Percentiles rank a stretch among this genome's conserved stretches.
phyloP scores from a whole-genome alignment of 2,888 invertebrate genomes.

The Cantharis flavilabris region DNA sequence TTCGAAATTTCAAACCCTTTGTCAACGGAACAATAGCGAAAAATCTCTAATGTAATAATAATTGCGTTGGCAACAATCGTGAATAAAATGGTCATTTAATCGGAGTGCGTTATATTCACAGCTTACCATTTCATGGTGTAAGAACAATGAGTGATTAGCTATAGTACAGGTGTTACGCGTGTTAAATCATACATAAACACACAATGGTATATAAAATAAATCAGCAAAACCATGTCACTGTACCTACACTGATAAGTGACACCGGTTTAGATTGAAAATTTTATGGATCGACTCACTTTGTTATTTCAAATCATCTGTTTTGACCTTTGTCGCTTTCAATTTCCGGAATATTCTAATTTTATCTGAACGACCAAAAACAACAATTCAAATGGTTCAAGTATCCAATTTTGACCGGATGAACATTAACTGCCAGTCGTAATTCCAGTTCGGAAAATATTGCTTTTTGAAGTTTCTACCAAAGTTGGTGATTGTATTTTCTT shows the following conservation, averaged over 20 bases:
- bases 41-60: not conserved
- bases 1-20: not conserved
- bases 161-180: conserved; percentile 27
- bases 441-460: too few species aligned
- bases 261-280: conserved; percentile 10
- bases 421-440: too few species aligned
- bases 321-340: not conserved
- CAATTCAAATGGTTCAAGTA: too few species aligned
- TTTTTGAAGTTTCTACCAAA: too few species aligned
- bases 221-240: conserved; percentile 13
- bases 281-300: not conserved
- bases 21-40: not conserved
- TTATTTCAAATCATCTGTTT: not conserved
- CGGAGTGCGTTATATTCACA: not conserved
- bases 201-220: conserved; percentile 31
- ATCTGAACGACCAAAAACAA: not conserved
- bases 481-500: too few species aligned
- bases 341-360: not conserved
- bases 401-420: not conserved
- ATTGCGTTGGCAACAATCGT: not conserved
- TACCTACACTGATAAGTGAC: conserved; percentile 22
- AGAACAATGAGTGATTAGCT: conserved; percentile 29
- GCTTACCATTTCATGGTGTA: not conserved
- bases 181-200: conserved; percentile 28
- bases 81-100: not conserved